A percentile compares a stretch with the other conserved stretches of the same genome.
Evolutionary conservation across 2,888 invertebrate genomes (phyloP).

Genomic region (Drosophila incognita): DNA sequence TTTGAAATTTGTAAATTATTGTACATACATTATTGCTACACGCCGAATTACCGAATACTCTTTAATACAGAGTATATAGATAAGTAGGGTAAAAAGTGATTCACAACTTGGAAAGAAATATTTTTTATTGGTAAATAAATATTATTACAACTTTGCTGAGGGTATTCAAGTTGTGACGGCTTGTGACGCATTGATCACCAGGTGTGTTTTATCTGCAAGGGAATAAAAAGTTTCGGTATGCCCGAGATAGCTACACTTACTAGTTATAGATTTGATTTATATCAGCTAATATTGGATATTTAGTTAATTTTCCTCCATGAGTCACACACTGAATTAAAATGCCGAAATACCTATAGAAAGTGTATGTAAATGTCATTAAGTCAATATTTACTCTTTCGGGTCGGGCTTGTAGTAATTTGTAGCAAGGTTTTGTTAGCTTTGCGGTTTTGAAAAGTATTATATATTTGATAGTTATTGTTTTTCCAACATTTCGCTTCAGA

Average conservation of each 20-base stretch:
- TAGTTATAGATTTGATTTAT: not conserved
- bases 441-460: not conserved
- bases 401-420: conserved; percentile 29
- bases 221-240: not conserved
- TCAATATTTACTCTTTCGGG: conserved; percentile 11
- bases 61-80: not conserved
- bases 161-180: too few relatives aligned
- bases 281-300: not conserved
- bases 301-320: not conserved
- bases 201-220: not conserved
- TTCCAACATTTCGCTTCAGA: not conserved
- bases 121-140: too few relatives aligned
- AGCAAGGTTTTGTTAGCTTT: not conserved
- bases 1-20: not conserved
- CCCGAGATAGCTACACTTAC: not conserved
- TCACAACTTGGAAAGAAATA: too few relatives aligned
- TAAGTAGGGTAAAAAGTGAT: not conserved
- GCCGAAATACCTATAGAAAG: not conserved
- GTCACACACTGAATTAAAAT: too few relatives aligned
- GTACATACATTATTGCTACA: too few relatives aligned
- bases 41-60: not conserved
- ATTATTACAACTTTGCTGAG: too few relatives aligned
- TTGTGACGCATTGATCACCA: not conserved
- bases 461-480: conserved; percentile 2
- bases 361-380: conserved; percentile 2